Base-by-base conservation (phyloP, 2,113 vertebrate genomes). In the Pristiophorus japonicus region DNA sequence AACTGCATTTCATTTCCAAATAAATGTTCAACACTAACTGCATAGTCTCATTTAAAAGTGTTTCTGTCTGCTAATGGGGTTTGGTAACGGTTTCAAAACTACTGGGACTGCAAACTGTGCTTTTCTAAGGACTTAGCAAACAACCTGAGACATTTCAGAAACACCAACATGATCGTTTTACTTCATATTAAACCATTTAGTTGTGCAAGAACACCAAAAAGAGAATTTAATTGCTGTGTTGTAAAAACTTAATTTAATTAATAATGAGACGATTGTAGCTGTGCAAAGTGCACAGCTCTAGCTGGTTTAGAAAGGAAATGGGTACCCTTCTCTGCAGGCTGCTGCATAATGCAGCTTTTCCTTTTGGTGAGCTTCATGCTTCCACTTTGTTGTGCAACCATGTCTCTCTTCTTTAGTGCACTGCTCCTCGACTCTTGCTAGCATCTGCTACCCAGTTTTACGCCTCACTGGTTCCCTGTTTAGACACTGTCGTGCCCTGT, bases 381-480 rank as follows among this genome's bases (percentile, higher is more conserved):
- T 96, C 96, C 96, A 96, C 96, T 96, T 96, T 96, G 3, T 62
- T 12, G 96, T 96, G 95, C 96, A 96, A 95, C 96, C 94, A 95
- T 84, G 45, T 42, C 67, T 96, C 90, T 66, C 94, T 85, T 91
- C 42, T 95, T 24, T 96, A 96, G 95, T 96, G 96, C 95, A 63
- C 96, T 85, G 96, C 95, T 97, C 96, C 96, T 96, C 38, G 95
- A 96, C 96, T 96, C 96, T 96, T 97, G 96, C 96, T 96, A 96
- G 96, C 96, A 96, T 96, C 97, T 97, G 96, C 96, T 96, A 96
- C 95, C 96, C 96, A 97, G 96, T 97, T 98, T 98, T 98, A 97
- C 95, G 96, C 98, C 97, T 96, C 96, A 73, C 84, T 97, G 97
- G 97, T 55, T 97, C 97, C 96, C 97, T 97, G 97, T 97, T 98